A percentile compares a stretch with the other conserved stretches of the same genome.
These are phyloP conservation scores for Simalia tracyae DNA, from an alignment of 2,797 vertebrate genomes.

Conservation along the genomic window DNA sequence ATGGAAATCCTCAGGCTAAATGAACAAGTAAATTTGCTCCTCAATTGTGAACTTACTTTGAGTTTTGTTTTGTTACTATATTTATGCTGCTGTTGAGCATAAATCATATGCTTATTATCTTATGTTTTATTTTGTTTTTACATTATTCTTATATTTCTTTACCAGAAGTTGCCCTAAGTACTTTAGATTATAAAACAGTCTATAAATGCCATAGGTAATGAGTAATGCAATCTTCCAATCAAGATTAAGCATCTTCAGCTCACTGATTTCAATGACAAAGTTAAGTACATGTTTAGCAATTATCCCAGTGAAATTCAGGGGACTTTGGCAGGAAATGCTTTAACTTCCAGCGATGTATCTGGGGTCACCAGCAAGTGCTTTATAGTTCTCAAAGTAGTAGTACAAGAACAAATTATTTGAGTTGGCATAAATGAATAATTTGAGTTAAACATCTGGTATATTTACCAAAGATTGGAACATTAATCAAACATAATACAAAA, in stretches of 20 bases:
- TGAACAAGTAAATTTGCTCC: neutral
- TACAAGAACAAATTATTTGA: slow-evolving; percentile 50
- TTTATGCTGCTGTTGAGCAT: neutral
- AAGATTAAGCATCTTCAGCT: neutral
- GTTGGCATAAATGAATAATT: slow-evolving; percentile 51
- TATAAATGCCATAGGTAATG: neutral
- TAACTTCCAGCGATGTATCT: neutral
- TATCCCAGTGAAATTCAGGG: neutral
- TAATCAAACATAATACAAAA: slow-evolving; percentile 53
- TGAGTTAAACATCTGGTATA: slow-evolving; percentile 60
- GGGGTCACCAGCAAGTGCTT: slow-evolving; percentile 22
- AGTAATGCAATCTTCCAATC: neutral
- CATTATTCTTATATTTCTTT: neutral
- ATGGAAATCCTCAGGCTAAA: neutral
- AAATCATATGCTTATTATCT: neutral
- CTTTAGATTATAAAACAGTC: neutral
- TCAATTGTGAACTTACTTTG: neutral
- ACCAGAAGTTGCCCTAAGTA: neutral
- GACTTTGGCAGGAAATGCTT: neutral
- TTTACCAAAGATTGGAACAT: slow-evolving; percentile 54
- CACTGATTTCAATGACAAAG: neutral
- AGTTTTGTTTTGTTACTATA: neutral
- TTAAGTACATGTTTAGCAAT: neutral
- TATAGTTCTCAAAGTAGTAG: slow-evolving; percentile 39
- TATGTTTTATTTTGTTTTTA: neutral